Evolutionary conservation across 2,113 vertebrate genomes (phyloP), one percentile per base, ranked within the genome.

Genomic region (Chaetorhynchus papuensis): DNA sequence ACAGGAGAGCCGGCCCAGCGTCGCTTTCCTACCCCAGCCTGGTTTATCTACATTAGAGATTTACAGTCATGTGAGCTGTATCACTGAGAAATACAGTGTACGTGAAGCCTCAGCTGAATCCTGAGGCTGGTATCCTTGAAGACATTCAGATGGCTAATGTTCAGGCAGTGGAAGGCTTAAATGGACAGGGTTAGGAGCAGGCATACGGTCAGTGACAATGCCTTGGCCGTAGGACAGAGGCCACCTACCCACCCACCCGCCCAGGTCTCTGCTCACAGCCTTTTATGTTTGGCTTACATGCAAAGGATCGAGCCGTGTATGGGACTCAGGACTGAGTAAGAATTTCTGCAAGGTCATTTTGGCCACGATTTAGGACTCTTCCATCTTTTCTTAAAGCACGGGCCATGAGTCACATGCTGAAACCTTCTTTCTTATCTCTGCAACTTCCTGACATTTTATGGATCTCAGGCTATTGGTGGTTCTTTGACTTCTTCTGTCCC

Each of bases 361-460:
- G 60, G 24, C 30, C 15, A 68, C 1, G 3, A 54, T 77, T 59
- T 70, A 20, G 11, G 54, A 39, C 65, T 92, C 71, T 90, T 90
- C 42, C 54, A 54, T 45, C 39, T 88, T 77, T 92, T 65, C 75
- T 65, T 76, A 88, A 72, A 88, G 41, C 17, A 82, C 13, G 68
- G 65, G 19, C 50, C 1, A 0, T 90, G 85, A 94, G 60, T 71
- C 83, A 91, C 44, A 56, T 75, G 56, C 19, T 84, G 72, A 81
- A 91, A 81, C 44, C 60, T 78, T 39, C 50, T 78, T 76, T 59
- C 63, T 87, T 83, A 87, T 93, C 89, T 83, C 42, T 56, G 27
- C 64, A 78, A 8, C 47, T 92, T 94, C 93, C 93, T 87, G 76
- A 17, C 44, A 17, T 23, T 89, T 61, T 41, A 45, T 1, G 7